phyloP scores from a whole-genome alignment of 2,113 vertebrate species.

The Rallus limicola region DNA sequence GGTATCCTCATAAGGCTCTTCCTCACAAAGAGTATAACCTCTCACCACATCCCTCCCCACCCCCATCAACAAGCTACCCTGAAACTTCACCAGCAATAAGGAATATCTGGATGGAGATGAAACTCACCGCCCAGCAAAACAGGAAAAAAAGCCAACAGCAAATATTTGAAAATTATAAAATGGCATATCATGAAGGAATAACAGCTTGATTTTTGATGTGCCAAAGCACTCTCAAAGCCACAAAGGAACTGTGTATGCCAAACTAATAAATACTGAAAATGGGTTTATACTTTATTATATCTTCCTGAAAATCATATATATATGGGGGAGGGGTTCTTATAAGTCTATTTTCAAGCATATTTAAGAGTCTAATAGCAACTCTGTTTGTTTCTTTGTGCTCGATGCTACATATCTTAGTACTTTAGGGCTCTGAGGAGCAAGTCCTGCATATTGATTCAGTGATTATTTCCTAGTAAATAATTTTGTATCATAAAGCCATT shows the following conservation, averaged over 20 bases:
- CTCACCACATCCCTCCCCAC: rapidly evolving
- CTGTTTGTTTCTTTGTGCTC: neutral
- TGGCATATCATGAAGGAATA: neutral
- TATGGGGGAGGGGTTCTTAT: neutral
- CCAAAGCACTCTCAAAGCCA: neutral
- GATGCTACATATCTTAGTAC: neutral
- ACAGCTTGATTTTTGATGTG: neutral
- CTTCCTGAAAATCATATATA: neutral
- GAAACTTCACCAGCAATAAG: neutral
- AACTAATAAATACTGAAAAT: neutral
- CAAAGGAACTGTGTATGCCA: neutral
- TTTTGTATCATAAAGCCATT: neutral
- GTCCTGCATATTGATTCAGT: neutral
- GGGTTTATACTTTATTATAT: neutral
- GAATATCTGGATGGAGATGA: neutral
- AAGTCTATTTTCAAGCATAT: neutral
- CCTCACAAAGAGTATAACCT: neutral
- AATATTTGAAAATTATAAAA: neutral
- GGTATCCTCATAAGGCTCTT: neutral
- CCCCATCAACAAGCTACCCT: neutral
- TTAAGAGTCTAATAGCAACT: neutral
- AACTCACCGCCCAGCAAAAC: neutral
- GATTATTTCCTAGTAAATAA: neutral
- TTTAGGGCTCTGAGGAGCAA: neutral
- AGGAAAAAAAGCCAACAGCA: neutral